phyloP scores from a whole-genome alignment of 2,113 vertebrate genomes.

The Cygnus atratus region DNA sequence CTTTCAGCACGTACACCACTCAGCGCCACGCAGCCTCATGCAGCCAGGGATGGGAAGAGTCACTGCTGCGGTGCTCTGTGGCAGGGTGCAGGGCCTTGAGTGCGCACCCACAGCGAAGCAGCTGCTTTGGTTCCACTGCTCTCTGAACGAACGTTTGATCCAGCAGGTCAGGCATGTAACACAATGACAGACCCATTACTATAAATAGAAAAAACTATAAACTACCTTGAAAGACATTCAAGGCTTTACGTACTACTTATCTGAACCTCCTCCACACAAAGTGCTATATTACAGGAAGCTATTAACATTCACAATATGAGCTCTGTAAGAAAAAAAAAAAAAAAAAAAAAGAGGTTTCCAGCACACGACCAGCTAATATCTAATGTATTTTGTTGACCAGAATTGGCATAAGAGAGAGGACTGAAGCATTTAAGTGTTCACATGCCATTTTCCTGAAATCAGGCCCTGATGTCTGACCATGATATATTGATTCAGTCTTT shows the following conservation, averaged over 20 bases:
- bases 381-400: background rate
- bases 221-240: slow-evolving; percentile 1
- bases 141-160: background rate
- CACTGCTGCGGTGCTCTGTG: accelerated
- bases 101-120: accelerated
- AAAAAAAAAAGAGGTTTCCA: background rate
- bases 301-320: background rate
- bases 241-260: background rate
- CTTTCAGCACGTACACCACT: background rate
- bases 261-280: background rate
- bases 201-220: slow-evolving; percentile 28
- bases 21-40: accelerated
- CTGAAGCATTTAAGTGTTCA: background rate
- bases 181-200: background rate
- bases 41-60: background rate
- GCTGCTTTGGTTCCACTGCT: background rate
- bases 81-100: background rate
- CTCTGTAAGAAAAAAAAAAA: background rate
- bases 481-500: background rate
- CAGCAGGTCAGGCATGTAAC: background rate
- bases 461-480: background rate
- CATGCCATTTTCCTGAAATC: accelerated
- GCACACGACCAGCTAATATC: background rate
- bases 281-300: background rate
- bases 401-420: background rate